Evolutionary conservation across 1,140 invertebrate genomes (phyloP), one percentile per base, ranked within the genome.

Genomic region (Galleria mellonella): DNA sequence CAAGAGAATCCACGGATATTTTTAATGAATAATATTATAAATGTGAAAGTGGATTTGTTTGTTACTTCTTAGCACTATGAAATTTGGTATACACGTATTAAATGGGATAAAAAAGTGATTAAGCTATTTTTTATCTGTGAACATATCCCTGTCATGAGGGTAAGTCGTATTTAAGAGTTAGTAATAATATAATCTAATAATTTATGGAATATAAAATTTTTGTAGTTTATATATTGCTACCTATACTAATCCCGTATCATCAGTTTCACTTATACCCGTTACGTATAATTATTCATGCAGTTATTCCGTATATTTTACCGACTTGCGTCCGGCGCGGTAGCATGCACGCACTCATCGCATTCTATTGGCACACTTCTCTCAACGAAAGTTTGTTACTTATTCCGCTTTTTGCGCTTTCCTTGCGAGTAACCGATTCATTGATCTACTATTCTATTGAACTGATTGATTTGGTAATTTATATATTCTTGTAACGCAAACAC

Each of bases 361-460:
- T 60, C 58, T 59, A 68, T 64, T 75, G 58, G 68, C 69, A 72
- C 58, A 72, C 51, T 67, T 68, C 58, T 70, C 48, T 32, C 43
- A 67, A 61, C 62, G 68, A 75, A 72, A 72, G 67, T 71, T 66
- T 47, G 54, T 67, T 66, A 59, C 35, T 55, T 68, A 72, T 68
- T 72, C 66, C 55, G 64, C 51, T 67, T 75, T 72, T 75, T 73
- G 59, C 61, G 58, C 55, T 67, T 65, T 68, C 55, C 48, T 67
- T 45, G 50, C 43, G 39, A 62, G 36, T 53, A 49, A 53, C 44
- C 41, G 50, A 47, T 58, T 51, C 41, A 62, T 60, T 62, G 60
- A 55, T 58, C 54, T 43, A 64, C 54, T 67, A 52, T 51, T 47
- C 55, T 46, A 63, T 55, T 64, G 55, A 52, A 56, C 51, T 41